Percentiles rank a stretch among this genome's conserved stretches.
These are phyloP conservation scores for Protonemura montana DNA, from an alignment of 2,888 invertebrate species.

Conservation along the genomic window DNA sequence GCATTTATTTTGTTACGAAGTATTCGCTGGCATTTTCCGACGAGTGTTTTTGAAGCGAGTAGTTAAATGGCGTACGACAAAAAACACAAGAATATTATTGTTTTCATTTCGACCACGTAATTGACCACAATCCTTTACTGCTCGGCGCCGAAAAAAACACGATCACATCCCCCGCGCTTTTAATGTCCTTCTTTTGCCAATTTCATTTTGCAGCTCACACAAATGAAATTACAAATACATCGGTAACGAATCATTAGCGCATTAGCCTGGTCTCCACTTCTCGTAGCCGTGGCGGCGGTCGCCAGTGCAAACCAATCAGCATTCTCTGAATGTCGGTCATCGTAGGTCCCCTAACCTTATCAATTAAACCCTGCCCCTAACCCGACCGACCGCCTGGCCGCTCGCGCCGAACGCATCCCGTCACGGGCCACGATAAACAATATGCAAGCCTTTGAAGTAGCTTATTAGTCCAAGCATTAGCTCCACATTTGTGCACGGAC, in stretches of 20 bases:
- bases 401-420: not conserved
- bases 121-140: conserved; percentile 2
- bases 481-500: not conserved
- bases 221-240: conserved; percentile 12
- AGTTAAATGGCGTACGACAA: not conserved
- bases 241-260: not conserved
- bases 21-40: not conserved
- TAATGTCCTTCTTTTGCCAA: not conserved
- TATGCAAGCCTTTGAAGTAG: conserved; percentile 12
- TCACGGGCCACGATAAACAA: conserved; percentile 5
- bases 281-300: too few relatives aligned
- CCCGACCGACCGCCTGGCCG: not conserved
- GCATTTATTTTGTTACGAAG: not conserved
- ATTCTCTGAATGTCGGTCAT: not conserved
- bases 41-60: conserved; percentile 12
- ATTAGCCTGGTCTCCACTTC: not conserved
- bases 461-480: not conserved
- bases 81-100: not conserved
- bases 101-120: not conserved
- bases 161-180: not conserved
- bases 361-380: not conserved
- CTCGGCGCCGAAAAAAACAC: not conserved
- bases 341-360: not conserved
- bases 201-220: not conserved
- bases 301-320: not conserved